phyloP scores from a whole-genome alignment of 2,888 invertebrate species.

The Alcis repandata region DNA sequence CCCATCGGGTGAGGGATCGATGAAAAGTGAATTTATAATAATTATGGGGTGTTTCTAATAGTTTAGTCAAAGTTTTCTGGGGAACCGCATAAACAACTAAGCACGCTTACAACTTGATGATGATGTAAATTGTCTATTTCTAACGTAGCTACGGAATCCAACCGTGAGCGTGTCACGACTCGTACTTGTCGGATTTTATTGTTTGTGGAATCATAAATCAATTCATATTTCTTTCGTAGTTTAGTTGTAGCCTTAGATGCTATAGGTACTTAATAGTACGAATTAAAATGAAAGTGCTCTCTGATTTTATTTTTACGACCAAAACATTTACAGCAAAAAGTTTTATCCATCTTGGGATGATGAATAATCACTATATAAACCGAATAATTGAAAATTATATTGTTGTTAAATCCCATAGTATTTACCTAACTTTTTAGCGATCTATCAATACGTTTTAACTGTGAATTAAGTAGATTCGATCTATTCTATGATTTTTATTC shows the following conservation, averaged over 20 bases:
- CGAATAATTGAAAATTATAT: neutral
- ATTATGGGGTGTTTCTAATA: too few species aligned
- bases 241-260: too few species aligned
- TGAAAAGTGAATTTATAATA: too few species aligned
- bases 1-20: too few species aligned
- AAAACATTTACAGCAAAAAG: neutral
- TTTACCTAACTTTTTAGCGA: too few species aligned
- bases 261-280: neutral
- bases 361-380: conserved; percentile 12
- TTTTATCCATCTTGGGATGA: neutral
- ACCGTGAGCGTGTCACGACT: too few species aligned
- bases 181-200: too few species aligned
- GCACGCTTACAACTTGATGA: too few species aligned
- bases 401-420: neutral
- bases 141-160: too few species aligned
- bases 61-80: too few species aligned
- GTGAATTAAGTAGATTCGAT: neutral
- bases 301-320: neutral
- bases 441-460: neutral
- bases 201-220: neutral
- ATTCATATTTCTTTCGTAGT: neutral
- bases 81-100: too few species aligned
- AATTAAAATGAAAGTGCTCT: neutral
- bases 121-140: too few species aligned
- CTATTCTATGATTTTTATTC: conserved; percentile 9